Percentiles rank a stretch among this genome's conserved stretches.
Conservation (phyloP, 2,888 invertebrate species). For the Hypsopygia costalis region DNA sequence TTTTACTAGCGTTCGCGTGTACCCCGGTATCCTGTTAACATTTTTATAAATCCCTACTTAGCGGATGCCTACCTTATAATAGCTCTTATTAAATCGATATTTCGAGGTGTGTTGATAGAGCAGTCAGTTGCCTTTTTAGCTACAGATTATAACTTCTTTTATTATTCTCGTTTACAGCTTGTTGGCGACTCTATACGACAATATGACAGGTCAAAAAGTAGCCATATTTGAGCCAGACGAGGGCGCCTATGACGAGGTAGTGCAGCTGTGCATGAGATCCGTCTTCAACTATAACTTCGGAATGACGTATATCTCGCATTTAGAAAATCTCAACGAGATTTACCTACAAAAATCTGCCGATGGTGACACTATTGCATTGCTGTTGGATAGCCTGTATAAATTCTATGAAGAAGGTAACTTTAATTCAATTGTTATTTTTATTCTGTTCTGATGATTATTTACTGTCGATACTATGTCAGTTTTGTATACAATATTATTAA, state of each 20-base stretch:
- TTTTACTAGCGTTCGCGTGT: too few species aligned
- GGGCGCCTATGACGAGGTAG: conserved; percentile 71
- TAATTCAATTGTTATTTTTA: too few species aligned
- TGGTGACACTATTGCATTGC: conserved; percentile 64
- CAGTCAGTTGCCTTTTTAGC: too few species aligned
- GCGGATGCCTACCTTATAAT: too few species aligned
- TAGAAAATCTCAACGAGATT: conserved; percentile 79
- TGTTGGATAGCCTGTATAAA: conserved; percentile 81
- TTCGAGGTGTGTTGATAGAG: too few species aligned
- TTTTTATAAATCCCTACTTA: too few species aligned
- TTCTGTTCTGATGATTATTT: too few species aligned
- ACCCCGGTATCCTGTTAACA: too few species aligned
- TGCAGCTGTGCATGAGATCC: conserved; percentile 82
- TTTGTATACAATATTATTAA: too few species aligned
- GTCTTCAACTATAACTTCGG: conserved; percentile 81
- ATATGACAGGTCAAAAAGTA: conserved; percentile 64
- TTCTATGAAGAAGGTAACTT: conserved; percentile 68
- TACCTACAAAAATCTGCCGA: conserved; percentile 82
- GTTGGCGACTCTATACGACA: conserved; percentile 83
- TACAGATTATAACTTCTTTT: too few species aligned
- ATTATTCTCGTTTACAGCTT: conserved; percentile 81
- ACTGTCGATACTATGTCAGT: too few species aligned
- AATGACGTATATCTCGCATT: conserved; percentile 79
- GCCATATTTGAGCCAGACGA: conserved; percentile 75
- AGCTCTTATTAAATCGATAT: too few species aligned